Evolutionary conservation across 2,113 vertebrate species (phyloP).

Genomic region (Tetraodon nigroviridis): DNA sequence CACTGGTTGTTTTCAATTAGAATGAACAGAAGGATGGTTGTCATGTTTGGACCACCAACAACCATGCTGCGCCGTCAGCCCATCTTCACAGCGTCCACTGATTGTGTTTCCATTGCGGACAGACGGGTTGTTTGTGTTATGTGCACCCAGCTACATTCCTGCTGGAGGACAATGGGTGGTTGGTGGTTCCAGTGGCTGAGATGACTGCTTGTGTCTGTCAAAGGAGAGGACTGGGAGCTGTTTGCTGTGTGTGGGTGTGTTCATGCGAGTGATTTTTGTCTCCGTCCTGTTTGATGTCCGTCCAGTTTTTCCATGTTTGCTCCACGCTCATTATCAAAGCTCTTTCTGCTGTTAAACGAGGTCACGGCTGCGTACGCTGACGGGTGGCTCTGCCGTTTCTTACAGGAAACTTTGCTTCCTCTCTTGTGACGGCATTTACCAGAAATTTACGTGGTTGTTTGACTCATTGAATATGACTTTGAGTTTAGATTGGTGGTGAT

Average conservation of each 20-base stretch:
- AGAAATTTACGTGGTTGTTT: slow-evolving; percentile 45
- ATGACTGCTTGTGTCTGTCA: slow-evolving; percentile 35
- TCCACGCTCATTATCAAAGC: slow-evolving; percentile 22
- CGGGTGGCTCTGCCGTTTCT: not conserved
- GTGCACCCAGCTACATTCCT: slow-evolving; percentile 49
- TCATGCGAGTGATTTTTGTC: slow-evolving; percentile 4
- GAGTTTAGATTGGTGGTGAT: slow-evolving; percentile 31
- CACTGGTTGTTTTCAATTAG: slow-evolving; percentile 28
- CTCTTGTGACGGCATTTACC: slow-evolving; percentile 33
- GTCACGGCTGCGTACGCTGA: slow-evolving; percentile 28
- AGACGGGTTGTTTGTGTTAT: slow-evolving; percentile 44
- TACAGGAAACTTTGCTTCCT: slow-evolving; percentile 38
- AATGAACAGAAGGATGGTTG: slow-evolving; percentile 26
- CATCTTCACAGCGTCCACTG: slow-evolving; percentile 39
- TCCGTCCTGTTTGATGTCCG: not conserved
- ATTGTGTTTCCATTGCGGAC: slow-evolving; percentile 39
- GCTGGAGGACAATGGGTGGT: slow-evolving; percentile 46
- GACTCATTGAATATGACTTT: slow-evolving; percentile 59
- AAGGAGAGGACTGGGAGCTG: slow-evolving; percentile 11
- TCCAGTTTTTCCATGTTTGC: slow-evolving; percentile 4
- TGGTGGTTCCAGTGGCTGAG: slow-evolving; percentile 41
- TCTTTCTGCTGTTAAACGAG: slow-evolving; percentile 11
- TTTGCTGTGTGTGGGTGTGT: slow-evolving; percentile 5
- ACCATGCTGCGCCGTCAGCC: slow-evolving; percentile 22
- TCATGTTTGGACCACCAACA: slow-evolving; percentile 34